Conservation (phyloP, 2,113 vertebrate species). For the Heterotilapia buettikoferi region DNA sequence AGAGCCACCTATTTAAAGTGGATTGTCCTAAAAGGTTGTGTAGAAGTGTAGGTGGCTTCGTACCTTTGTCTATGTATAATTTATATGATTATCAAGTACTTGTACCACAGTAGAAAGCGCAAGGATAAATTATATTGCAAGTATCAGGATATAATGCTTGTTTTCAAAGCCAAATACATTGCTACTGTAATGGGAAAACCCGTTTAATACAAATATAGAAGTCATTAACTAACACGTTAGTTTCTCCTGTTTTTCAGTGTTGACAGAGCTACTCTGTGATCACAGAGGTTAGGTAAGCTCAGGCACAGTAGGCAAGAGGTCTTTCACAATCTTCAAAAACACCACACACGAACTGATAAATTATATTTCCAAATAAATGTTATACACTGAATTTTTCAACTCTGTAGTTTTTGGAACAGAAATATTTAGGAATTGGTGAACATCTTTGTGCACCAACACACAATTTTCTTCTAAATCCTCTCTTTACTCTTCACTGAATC, state of each 20-base stretch:
- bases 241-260: not conserved
- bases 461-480: not conserved
- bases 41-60: accelerated
- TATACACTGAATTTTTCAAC: not conserved
- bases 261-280: not conserved
- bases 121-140: not conserved
- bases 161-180: not conserved
- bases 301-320: not conserved
- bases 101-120: not conserved
- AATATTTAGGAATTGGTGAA: accelerated
- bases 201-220: not conserved
- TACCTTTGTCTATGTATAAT: not conserved
- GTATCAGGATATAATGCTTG: not conserved
- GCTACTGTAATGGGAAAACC: not conserved
- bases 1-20: not conserved
- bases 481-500: not conserved
- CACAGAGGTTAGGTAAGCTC: not conserved
- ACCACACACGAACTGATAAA: accelerated
- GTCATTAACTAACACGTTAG: too few species aligned
- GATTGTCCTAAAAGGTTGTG: not conserved
- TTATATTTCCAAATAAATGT: not conserved
- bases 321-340: not conserved
- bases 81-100: not conserved
- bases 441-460: not conserved
- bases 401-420: not conserved